Evolutionary conservation across 1,140 invertebrate species (phyloP).

Genomic region (Ptiloglossa arizonensis): DNA sequence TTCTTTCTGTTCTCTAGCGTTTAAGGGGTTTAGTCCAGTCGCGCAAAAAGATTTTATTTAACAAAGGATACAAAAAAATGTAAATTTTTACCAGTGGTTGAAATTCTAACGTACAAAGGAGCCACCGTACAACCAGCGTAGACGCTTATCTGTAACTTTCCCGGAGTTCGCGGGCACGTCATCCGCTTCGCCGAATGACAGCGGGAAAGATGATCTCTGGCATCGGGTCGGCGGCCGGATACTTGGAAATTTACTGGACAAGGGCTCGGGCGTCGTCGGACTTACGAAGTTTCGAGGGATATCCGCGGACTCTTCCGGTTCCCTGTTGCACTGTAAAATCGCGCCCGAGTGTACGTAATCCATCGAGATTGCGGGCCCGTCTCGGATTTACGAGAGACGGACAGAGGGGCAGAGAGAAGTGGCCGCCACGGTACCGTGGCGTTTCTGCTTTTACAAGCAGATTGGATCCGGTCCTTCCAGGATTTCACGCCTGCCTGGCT

Average conservation of each 20-base stretch:
- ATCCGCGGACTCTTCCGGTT: constrained; percentile 3
- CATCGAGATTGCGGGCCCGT: constrained; percentile 61
- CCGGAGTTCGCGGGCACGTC: constrained; percentile 27
- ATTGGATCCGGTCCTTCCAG: constrained; percentile 52
- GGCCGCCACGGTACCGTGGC: constrained; percentile 21
- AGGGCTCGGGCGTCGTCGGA: constrained; percentile 27
- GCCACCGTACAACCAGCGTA: too few relatives aligned
- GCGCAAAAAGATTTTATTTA: too few relatives aligned
- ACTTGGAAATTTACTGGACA: constrained; percentile 52
- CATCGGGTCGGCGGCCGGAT: background rate
- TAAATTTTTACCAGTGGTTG: too few relatives aligned
- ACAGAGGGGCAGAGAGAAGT: background rate
- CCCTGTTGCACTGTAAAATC: constrained; percentile 60
- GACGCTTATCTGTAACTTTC: background rate
- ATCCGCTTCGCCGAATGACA: background rate
- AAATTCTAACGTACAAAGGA: too few relatives aligned
- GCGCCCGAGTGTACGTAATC: constrained; percentile 58
- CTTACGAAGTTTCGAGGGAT: constrained; percentile 40
- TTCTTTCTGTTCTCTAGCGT: too few relatives aligned
- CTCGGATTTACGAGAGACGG: constrained; percentile 56
- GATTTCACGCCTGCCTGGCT: constrained; percentile 47
- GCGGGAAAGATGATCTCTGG: background rate
- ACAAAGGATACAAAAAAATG: too few relatives aligned
- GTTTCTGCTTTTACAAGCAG: constrained; percentile 68
- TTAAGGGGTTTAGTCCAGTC: too few relatives aligned